These are phyloP conservation scores for Tuta absoluta DNA, from an alignment of 2,888 invertebrate species.

Conservation along the genomic window DNA sequence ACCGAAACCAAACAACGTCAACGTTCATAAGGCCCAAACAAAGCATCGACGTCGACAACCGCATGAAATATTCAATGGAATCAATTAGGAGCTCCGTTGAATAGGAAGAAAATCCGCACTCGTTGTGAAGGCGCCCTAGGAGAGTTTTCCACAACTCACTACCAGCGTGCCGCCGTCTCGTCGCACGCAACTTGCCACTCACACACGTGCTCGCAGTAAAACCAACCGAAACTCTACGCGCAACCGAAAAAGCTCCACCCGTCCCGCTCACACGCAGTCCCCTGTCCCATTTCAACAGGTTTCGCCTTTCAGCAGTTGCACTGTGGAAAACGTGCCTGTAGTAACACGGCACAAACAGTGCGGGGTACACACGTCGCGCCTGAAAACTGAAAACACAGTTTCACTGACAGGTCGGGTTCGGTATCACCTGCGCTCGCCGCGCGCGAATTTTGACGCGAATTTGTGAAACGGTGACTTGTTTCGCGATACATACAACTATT, in stretches of 20 bases:
- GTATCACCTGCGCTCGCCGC: slow-evolving; percentile 69
- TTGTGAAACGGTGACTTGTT: slow-evolving; percentile 58
- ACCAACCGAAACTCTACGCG: slow-evolving; percentile 69
- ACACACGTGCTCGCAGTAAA: slow-evolving; percentile 68
- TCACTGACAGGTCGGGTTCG: slow-evolving; percentile 73
- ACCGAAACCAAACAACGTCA: slow-evolving; percentile 15
- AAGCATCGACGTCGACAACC: slow-evolving; percentile 27
- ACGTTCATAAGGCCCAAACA: slow-evolving; percentile 18
- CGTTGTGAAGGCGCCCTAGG: slow-evolving; percentile 73
- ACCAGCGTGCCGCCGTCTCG: slow-evolving; percentile 66
- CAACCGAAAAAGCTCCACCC: slow-evolving; percentile 41
- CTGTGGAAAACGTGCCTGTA: slow-evolving; percentile 74
- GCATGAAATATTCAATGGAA: slow-evolving; percentile 52
- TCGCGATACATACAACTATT: slow-evolving; percentile 67
- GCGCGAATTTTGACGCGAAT: slow-evolving; percentile 55
- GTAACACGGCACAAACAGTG: slow-evolving; percentile 77
- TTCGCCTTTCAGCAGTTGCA: slow-evolving; percentile 78
- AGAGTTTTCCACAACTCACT: slow-evolving; percentile 79
- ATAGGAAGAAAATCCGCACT: slow-evolving; percentile 63
- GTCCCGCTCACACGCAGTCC: slow-evolving; percentile 65
- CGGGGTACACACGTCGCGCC: slow-evolving; percentile 72
- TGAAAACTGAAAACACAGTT: slow-evolving; percentile 75
- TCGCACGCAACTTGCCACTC: slow-evolving; percentile 76
- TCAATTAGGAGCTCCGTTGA: slow-evolving; percentile 51
- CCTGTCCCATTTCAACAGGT: slow-evolving; percentile 80